Evolutionary conservation across 2,113 vertebrate genomes (phyloP), one percentile per base, ranked within the genome.

Genomic region (Scomber scombrus): DNA sequence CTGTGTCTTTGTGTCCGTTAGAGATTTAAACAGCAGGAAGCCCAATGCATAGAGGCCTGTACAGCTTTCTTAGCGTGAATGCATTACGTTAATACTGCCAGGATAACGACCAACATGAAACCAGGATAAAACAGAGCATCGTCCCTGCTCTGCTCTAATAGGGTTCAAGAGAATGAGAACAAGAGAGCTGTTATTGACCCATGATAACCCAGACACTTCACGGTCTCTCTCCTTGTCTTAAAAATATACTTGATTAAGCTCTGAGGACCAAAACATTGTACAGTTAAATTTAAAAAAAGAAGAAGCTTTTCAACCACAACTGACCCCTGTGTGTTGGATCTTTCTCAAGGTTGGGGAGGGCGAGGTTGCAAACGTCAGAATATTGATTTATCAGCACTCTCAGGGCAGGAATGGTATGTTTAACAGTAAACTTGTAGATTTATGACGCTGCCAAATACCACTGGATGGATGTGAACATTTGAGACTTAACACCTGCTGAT

Each of bases 1-100:
- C 80, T 83, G 51, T 79, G 77, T 85, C 69, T 77, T 55, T 73
- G 62, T 72, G 77, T 77, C 67, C 72, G 64, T 71, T 77, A 55
- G 68, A 87, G 87, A 85, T 88, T 89, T 88, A 87, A 86, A 82
- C 75, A 80, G 80, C 61, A 34, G 71, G 58, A 72, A 26, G 52
- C 63, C 56, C 23, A 54, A 76, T 65, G 77, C 69, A 77, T 61
- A 80, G 43, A 84, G 72, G 40, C 60, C 34, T 5, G n/a, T 2
- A 8, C 31, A 31, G 61, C 69, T 65, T 16, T 71, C 47, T 64
- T 2, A 0, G 56, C 57, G 10, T 57, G 54, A 67, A 68, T 14
- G 13, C 31, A 62, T 81, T 49, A 40, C 66, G 64, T 49, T 52
- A 67, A 73, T 18, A 19, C 51, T 16, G 58, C 13, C 54, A 11